A percentile compares a stretch with the other conserved stretches of the same genome.
Evolutionary conservation across 2,888 invertebrate species (phyloP).

Genomic region (Oscheius sp.): DNA sequence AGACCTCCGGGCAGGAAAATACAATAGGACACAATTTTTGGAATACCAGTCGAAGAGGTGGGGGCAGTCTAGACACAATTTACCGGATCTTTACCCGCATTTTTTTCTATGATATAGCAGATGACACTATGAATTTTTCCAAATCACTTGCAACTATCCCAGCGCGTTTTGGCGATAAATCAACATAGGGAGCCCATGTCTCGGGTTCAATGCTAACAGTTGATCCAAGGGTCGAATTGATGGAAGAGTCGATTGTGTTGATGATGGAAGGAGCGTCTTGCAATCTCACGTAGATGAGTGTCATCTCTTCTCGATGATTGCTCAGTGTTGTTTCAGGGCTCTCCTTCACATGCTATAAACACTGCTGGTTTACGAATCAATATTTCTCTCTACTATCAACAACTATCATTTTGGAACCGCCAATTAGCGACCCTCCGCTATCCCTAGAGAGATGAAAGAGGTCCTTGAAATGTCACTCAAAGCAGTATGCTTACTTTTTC

Average conservation of each 20-base stretch:
- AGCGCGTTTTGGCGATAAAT: not conserved
- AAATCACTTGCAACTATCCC: not conserved
- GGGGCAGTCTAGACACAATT: too few species aligned
- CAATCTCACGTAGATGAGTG: conserved; percentile 37
- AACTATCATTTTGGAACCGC: not conserved
- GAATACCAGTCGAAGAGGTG: too few species aligned
- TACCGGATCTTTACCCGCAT: too few species aligned
- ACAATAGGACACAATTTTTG: too few species aligned
- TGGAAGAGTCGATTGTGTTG: conserved; percentile 30
- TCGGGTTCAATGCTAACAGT: conserved; percentile 4
- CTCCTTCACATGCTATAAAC: conserved; percentile 34
- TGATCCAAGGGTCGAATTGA: conserved; percentile 16
- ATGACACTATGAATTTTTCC: not conserved
- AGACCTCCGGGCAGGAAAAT: too few species aligned
- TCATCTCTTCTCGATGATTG: conserved; percentile 47
- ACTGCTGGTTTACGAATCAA: not conserved
- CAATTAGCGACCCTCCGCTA: too few species aligned
- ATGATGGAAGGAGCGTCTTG: not conserved
- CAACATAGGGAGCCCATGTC: conserved; percentile 7
- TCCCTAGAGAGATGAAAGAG: too few species aligned
- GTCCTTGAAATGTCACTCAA: too few species aligned
- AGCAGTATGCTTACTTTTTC: conserved; percentile 33
- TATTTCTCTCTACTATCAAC: too few species aligned
- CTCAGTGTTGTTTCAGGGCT: conserved; percentile 19
- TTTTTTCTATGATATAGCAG: too few species aligned